phyloP scores from a whole-genome alignment of 2,797 vertebrate species.

The Steatocranus sp. region DNA sequence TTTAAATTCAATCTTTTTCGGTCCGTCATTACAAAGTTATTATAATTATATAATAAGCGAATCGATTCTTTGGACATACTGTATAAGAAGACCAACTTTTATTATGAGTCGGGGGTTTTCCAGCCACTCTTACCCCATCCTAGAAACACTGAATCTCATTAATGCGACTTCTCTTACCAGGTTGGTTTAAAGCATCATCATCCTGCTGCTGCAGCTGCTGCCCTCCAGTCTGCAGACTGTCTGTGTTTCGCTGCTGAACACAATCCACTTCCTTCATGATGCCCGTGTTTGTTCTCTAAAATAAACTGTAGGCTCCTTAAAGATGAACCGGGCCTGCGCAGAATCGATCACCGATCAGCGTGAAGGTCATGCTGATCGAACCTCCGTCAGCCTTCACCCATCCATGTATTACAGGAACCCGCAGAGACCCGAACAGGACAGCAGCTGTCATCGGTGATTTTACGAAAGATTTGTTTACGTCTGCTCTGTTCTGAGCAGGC shows the following conservation, averaged over 20 bases:
- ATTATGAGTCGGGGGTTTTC: neutral
- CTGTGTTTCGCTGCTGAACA: neutral
- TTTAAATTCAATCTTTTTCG: neutral
- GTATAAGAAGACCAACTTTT: neutral
- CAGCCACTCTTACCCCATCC: neutral
- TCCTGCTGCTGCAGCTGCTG: neutral
- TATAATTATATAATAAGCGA: neutral
- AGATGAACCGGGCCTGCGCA: neutral
- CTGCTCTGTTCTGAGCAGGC: neutral
- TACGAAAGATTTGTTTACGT: neutral
- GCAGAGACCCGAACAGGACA: neutral
- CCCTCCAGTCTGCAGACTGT: neutral
- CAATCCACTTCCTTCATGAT: neutral
- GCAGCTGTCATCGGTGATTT: neutral
- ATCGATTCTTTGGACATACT: rapidly evolving
- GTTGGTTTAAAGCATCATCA: neutral
- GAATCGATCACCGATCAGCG: neutral
- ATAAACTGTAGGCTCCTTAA: neutral
- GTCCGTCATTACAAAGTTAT: neutral
- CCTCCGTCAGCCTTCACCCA: neutral
- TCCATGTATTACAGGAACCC: neutral
- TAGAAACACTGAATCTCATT: neutral
- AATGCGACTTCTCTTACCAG: neutral
- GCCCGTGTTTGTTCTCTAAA: neutral
- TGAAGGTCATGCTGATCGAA: neutral